Base-by-base conservation (phyloP, 2,888 invertebrate species). In the Melanargia galathea region DNA sequence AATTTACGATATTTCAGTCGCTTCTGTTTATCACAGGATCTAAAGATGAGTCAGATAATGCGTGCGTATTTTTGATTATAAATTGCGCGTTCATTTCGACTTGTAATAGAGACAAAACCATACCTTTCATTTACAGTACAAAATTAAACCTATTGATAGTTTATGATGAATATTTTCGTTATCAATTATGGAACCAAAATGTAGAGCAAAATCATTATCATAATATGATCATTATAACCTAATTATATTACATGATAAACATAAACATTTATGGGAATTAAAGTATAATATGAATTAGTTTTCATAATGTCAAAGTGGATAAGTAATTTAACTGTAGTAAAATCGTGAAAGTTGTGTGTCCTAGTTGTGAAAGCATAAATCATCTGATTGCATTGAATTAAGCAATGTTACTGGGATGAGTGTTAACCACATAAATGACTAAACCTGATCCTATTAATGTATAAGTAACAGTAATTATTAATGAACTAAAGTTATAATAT, bases 31-130 rank as follows among this genome's bases (percentile, higher is more conserved):
- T 6, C 26, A 5, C 10, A 11, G 18, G 18, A 52, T 16, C 18
- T 4, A 45, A 26, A 40, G 43, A 18, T 45, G 45, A 56, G 18
- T 56, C 56, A 56, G 55, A 26, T 49, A 30, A 18, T n/a, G 7
- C 7, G 48, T 51, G n/a, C 10, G 18, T 52, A 20, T 33, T 52
- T 51, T 52, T 11, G 33, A 52, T 20, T 20, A 35, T 35, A 52
- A 33, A 52, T 52, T 52, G 33, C 35, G 35, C 52, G 7, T 35
- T 51, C 2, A 10, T 51, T 51, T 35, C n/a, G 20, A 11, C 35
- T 52, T 26, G 26, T 18, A 30, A 10, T 30, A 8, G 5, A 46
- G 11, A 5, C 13, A 11, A 8, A 30, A 30, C 8, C 30, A n/a
- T n/a, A 35, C 16, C 38, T n/a, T 38, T 43, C 2, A 45, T 20